These are phyloP conservation scores for Lymantria dispar DNA, from an alignment of 2,888 invertebrate genomes.

Conservation along the genomic window DNA sequence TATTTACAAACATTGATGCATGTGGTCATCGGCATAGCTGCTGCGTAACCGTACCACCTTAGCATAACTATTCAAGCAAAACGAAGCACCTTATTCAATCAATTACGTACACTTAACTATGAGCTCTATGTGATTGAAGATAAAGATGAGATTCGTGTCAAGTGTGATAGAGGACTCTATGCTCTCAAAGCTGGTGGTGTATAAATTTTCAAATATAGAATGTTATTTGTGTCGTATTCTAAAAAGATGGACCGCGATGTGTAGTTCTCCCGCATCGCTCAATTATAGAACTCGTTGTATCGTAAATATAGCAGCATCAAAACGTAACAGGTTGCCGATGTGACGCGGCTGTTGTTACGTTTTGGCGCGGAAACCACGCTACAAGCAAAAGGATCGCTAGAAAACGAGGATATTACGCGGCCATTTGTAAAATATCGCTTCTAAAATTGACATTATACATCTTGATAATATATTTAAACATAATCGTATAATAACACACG, in stretches of 20 bases:
- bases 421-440: conserved; percentile 56
- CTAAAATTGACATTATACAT: conserved; percentile 25
- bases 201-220: conserved; percentile 81
- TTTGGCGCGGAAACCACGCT: conserved; percentile 28
- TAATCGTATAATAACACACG: conserved; percentile 15
- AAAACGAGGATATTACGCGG: conserved; percentile 50
- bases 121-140: conserved; percentile 31
- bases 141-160: conserved; percentile 49
- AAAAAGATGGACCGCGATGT: conserved; percentile 82
- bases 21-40: conserved; percentile 81
- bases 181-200: conserved; percentile 69
- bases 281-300: conserved; percentile 77
- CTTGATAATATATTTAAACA: conserved; percentile 19
- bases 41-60: conserved; percentile 76
- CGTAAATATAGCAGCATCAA: conserved; percentile 58
- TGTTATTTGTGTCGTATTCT: conserved; percentile 82
- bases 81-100: conserved; percentile 43
- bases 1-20: conserved; percentile 82
- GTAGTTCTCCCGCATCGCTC: conserved; percentile 82
- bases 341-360: conserved; percentile 50
- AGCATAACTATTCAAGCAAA: conserved; percentile 63
- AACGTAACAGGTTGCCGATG: conserved; percentile 52
- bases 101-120: conserved; percentile 32
- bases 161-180: conserved; percentile 45
- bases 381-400: conserved; percentile 37